These are phyloP conservation scores for Pseudomyrmex sp. DNA, from an alignment of 1,140 invertebrate species.

Conservation along the genomic window DNA sequence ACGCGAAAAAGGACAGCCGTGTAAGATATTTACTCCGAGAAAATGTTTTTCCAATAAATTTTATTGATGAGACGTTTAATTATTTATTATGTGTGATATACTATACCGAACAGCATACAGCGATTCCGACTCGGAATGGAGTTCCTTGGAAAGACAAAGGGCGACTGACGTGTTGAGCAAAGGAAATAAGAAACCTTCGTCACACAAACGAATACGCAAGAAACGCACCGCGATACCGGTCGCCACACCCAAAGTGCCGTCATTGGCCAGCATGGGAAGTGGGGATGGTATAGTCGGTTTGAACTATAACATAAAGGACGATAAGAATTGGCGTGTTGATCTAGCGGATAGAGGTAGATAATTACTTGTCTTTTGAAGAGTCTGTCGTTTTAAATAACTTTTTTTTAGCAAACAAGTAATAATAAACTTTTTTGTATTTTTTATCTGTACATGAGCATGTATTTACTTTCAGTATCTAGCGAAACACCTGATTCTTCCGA, in stretches of 20 bases:
- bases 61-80: background rate
- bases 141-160: slow-evolving; percentile 90
- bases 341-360: slow-evolving; percentile 79
- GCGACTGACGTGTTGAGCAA: slow-evolving; percentile 88
- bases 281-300: slow-evolving; percentile 80
- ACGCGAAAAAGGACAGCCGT: slow-evolving; percentile 88
- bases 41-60: background rate
- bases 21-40: slow-evolving; percentile 80
- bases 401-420: background rate
- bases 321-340: slow-evolving; percentile 83
- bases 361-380: slow-evolving; percentile 5
- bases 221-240: slow-evolving; percentile 93
- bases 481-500: slow-evolving; percentile 83
- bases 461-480: slow-evolving; percentile 79
- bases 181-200: slow-evolving; percentile 89
- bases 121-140: slow-evolving; percentile 95
- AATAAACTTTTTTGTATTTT: background rate
- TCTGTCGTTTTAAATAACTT: slow-evolving; percentile 22
- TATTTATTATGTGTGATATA: background rate
- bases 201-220: slow-evolving; percentile 92
- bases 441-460: background rate
- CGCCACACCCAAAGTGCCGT: slow-evolving; percentile 93
- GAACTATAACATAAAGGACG: slow-evolving; percentile 82
- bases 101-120: slow-evolving; percentile 87
- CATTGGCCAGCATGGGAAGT: slow-evolving; percentile 80